Conservation (phyloP, 2,888 invertebrate genomes). For the Nomada ferruginata region DNA sequence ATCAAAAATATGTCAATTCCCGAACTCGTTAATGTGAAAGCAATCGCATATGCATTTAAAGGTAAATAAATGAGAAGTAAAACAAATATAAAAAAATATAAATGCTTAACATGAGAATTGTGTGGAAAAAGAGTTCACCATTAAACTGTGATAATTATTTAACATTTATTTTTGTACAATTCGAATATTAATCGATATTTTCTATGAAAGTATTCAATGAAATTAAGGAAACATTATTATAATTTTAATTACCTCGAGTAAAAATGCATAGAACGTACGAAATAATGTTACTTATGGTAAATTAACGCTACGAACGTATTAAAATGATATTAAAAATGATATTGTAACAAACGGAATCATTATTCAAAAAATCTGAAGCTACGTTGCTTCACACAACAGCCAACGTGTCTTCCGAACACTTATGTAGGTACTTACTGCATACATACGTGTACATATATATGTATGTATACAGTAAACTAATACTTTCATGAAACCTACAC, state of each 20-base stretch:
- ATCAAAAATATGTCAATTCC: background rate
- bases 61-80: background rate
- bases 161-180: background rate
- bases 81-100: background rate
- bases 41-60: background rate
- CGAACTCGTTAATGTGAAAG: background rate
- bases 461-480: background rate
- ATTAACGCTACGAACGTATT: conserved; percentile 25
- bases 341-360: conserved; percentile 53
- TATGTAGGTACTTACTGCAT: background rate
- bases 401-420: conserved; percentile 59
- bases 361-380: conserved; percentile 51
- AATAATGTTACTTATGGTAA: conserved; percentile 11
- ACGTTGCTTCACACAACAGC: conserved; percentile 56
- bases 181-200: background rate
- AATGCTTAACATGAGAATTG: background rate
- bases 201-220: background rate
- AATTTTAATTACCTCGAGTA: conserved; percentile 39
- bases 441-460: background rate
- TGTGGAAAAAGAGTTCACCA: background rate
- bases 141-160: background rate
- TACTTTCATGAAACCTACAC: background rate
- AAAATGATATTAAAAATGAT: conserved; percentile 35
- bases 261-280: conserved; percentile 21
- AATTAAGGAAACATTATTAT: conserved; percentile 16